phyloP scores from a whole-genome alignment of 2,888 invertebrate species.

The Trichopoda pennipes region DNA sequence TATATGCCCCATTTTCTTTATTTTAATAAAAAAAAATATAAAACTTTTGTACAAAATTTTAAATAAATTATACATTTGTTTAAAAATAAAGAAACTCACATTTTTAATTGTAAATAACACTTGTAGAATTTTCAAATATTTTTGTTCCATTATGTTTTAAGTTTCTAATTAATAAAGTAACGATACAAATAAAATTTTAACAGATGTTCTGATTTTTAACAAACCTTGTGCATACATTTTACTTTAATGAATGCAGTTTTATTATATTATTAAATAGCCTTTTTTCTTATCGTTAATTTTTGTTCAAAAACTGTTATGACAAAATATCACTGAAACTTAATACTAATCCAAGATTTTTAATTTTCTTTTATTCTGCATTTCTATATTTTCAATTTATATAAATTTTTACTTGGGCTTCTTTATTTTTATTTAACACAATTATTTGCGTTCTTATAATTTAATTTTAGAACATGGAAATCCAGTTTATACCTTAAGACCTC shows the following conservation, averaged over 20 bases:
- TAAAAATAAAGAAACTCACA: conserved; percentile 31
- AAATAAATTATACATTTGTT: conserved; percentile 39
- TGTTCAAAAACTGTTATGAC: conserved; percentile 15
- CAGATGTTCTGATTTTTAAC: conserved; percentile 3
- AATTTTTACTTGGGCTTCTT: conserved; percentile 55
- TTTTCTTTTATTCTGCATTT: conserved; percentile 40
- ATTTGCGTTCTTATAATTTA: conserved; percentile 51
- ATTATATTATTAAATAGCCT: conserved; percentile 34
- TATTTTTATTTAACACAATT: conserved; percentile 49
- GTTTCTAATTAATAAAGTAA: too few species aligned
- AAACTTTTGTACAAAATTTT: conserved; percentile 37
- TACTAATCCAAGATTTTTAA: conserved; percentile 54
- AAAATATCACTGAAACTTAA: conserved; percentile 52
- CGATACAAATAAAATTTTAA: not conserved
- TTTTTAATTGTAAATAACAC: conserved; percentile 64
- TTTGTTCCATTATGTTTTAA: not conserved
- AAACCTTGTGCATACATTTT: conserved; percentile 55
- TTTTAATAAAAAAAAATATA: not conserved
- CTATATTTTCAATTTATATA: conserved; percentile 28
- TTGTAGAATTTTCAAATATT: conserved; percentile 1
- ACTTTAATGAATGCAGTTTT: conserved; percentile 41
- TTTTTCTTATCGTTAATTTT: conserved; percentile 54
- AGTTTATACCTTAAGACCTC: conserved; percentile 79
- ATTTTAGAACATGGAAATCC: conserved; percentile 79
- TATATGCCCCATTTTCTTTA: not conserved